These are phyloP conservation scores for Rhombomys opimus DNA, from an alignment of 2,113 vertebrate genomes.

Conservation along the genomic window DNA sequence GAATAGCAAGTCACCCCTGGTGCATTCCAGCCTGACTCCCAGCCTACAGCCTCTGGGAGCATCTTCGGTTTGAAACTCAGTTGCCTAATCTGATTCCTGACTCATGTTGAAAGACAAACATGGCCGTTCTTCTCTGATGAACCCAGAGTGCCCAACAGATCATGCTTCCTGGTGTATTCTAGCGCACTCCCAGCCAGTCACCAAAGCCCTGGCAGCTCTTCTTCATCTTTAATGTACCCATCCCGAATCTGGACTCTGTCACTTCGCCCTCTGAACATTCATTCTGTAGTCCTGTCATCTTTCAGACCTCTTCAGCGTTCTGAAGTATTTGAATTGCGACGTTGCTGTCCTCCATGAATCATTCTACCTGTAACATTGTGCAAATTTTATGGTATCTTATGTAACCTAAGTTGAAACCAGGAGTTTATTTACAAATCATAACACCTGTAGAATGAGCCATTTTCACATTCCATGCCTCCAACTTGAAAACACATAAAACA, in stretches of 20 bases:
- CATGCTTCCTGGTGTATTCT: slow-evolving; percentile 10
- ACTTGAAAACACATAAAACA: not conserved
- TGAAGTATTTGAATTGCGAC: slow-evolving; percentile 12
- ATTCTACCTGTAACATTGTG: not conserved
- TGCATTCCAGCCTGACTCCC: not conserved
- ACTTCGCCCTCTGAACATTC: not conserved
- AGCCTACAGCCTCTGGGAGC: slow-evolving; percentile 11
- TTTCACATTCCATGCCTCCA: not conserved
- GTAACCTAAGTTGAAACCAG: not conserved
- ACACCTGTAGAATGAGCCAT: not conserved
- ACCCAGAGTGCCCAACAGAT: slow-evolving; percentile 29
- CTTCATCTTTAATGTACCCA: slow-evolving; percentile 37
- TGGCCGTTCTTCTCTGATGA: slow-evolving; percentile 41
- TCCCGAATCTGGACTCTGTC: not conserved
- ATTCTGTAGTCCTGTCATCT: not conserved
- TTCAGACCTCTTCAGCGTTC: slow-evolving; percentile 13
- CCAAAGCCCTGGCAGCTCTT: slow-evolving; percentile 15
- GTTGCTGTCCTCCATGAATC: not conserved
- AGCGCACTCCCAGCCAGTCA: not conserved
- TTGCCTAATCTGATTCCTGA: slow-evolving; percentile 63
- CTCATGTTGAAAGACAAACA: slow-evolving; percentile 40
- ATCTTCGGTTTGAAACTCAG: slow-evolving; percentile 49
- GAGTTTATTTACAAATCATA: not conserved
- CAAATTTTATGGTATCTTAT: slow-evolving; percentile 12
- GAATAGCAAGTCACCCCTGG: not conserved